phyloP scores from a whole-genome alignment of 2,888 invertebrate genomes.

The Altica lythri region DNA sequence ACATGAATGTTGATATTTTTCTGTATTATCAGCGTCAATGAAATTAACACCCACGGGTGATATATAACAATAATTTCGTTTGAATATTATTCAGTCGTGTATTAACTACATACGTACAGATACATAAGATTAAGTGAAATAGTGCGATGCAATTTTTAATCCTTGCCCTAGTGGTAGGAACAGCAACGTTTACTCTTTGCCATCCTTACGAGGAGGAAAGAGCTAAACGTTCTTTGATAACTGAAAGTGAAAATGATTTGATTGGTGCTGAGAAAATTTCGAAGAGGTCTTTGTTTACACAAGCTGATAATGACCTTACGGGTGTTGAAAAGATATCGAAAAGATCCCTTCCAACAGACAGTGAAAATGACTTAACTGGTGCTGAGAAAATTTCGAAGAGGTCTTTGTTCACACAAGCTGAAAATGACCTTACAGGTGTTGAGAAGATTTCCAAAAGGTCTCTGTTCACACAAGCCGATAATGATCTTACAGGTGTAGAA shows the following conservation, averaged over 20 bases:
- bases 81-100: not conserved
- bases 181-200: conserved; percentile 13
- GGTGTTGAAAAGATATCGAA: conserved; percentile 29
- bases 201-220: conserved; percentile 28
- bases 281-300: conserved; percentile 20
- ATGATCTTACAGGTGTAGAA: too few species aligned
- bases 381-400: conserved; percentile 30
- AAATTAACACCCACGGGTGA: conserved; percentile 27
- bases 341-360: conserved; percentile 11
- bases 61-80: conserved; percentile 22
- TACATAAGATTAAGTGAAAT: conserved; percentile 13
- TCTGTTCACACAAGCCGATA: too few species aligned
- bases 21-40: conserved; percentile 29
- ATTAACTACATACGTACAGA: conserved; percentile 1
- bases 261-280: conserved; percentile 31
- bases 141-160: conserved; percentile 34
- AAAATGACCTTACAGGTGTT: conserved; percentile 24
- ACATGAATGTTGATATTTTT: conserved; percentile 17
- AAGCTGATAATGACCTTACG: conserved; percentile 5
- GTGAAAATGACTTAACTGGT: conserved; percentile 22
- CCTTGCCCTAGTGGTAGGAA: conserved; percentile 24
- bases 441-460: conserved; percentile 33
- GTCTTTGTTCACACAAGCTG: conserved; percentile 23
- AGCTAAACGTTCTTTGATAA: conserved; percentile 29
- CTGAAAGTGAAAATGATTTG: conserved; percentile 13